Evolutionary conservation across 2,113 vertebrate species (phyloP).

Genomic region (Protobothrops mucrosquamatus): DNA sequence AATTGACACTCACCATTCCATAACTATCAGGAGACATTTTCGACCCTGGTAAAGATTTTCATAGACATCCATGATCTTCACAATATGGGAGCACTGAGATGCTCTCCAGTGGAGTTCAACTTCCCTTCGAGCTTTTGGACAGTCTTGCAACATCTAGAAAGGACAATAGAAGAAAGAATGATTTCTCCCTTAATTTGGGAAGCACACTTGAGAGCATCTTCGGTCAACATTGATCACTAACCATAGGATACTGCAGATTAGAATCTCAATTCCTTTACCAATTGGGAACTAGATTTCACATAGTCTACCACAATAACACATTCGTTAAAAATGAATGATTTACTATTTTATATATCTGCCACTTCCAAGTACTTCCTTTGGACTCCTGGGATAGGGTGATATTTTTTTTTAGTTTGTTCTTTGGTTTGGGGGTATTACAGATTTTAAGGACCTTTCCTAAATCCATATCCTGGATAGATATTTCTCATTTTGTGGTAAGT

Average conservation of each 20-base stretch:
- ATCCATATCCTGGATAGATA: background rate
- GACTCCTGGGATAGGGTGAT: background rate
- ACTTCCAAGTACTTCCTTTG: background rate
- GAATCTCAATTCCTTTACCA: background rate
- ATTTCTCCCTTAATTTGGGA: background rate
- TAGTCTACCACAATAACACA: background rate
- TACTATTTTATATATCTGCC: background rate
- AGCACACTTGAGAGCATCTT: background rate
- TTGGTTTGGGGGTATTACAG: background rate
- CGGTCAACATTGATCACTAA: background rate
- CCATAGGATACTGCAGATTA: background rate
- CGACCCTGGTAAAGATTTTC: slow-evolving; percentile 93
- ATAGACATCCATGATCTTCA: slow-evolving; percentile 92
- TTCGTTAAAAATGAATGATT: background rate
- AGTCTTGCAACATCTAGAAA: slow-evolving; percentile 93
- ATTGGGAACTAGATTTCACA: background rate
- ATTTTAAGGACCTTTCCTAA: background rate
- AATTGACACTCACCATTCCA: slow-evolving; percentile 87
- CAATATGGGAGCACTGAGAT: slow-evolving; percentile 90
- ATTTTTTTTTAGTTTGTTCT: background rate
- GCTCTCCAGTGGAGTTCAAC: slow-evolving; percentile 96
- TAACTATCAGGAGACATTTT: slow-evolving; percentile 96
- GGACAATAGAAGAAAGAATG: background rate
- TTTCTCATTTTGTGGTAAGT: background rate
- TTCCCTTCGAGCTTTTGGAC: slow-evolving; percentile 91